Evolutionary conservation across 2,888 invertebrate species (phyloP), one percentile per base, ranked within the genome.

Genomic region (Aromia moschata): DNA sequence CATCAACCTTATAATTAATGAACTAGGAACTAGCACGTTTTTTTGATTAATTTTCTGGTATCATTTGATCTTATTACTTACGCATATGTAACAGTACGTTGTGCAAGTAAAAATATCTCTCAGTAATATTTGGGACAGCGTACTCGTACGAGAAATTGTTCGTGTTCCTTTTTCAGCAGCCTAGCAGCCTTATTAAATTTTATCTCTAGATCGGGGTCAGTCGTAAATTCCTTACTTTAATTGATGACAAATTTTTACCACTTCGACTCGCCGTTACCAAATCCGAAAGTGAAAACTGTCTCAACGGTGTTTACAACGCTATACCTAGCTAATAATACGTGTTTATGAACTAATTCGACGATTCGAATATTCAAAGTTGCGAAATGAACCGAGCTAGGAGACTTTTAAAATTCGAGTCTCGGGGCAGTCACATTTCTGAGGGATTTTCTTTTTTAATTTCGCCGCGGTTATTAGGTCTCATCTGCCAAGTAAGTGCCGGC

Each of bases 361-460:
- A n/a, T n/a, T n/a, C n/a, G n/a, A n/a, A n/a, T n/a, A n/a, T n/a
- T n/a, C n/a, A n/a, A n/a, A n/a, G n/a, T n/a, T n/a, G n/a, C n/a
- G n/a, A n/a, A n/a, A n/a, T n/a, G n/a, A n/a, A n/a, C n/a, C n/a
- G n/a, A n/a, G n/a, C n/a, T n/a, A n/a, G n/a, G n/a, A n/a, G n/a
- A n/a, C n/a, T n/a, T n/a, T n/a, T n/a, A n/a, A n/a, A n/a, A n/a
- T n/a, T n/a, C n/a, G n/a, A n/a, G n/a, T n/a, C 3, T 25, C 25
- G 4, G 3, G 5, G 25, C 18, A 20, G 25, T 15, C 38, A 15
- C 36, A 18, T 18, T 18, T 18, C 9, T 17, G 14, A n/a, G n/a
- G 18, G 7, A 31, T 18, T 47, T n/a, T n/a, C 3, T 25, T 47
- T 37, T 47, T 37, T n/a, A n/a, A 47, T 47, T 36, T 47, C 18